Conservation (phyloP, 2,888 invertebrate species). For the Euspilapteryx auroguttella region DNA sequence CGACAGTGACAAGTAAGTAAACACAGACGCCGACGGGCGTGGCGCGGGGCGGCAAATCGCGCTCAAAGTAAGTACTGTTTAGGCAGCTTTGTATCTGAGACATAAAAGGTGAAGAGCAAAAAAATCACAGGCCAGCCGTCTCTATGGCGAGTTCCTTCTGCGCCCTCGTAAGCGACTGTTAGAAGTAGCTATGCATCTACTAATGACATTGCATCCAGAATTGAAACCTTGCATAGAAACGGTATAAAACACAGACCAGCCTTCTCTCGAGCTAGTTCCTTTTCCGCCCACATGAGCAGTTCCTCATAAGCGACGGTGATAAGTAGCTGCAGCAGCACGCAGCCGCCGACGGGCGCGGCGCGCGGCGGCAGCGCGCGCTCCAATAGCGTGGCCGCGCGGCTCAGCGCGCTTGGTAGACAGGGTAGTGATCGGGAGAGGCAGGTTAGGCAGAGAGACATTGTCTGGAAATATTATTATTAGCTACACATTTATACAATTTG, state of each 20-base stretch:
- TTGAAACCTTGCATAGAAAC: too few relatives aligned
- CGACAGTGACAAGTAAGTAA: too few relatives aligned
- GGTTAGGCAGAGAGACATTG: slow-evolving; percentile 73
- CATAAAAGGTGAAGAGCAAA: too few relatives aligned
- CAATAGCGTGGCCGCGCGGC: slow-evolving; percentile 61
- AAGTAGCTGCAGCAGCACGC: slow-evolving; percentile 72
- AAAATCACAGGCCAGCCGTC: too few relatives aligned
- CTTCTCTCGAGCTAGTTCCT: slow-evolving; percentile 28
- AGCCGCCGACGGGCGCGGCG: slow-evolving; percentile 69
- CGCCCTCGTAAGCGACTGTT: slow-evolving; percentile 62
- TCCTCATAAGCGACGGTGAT: slow-evolving; percentile 71
- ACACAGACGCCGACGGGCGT: slow-evolving; percentile 72
- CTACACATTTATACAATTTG: slow-evolving; percentile 1
- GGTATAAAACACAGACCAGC: slow-evolving; percentile 22
- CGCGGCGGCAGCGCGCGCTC: slow-evolving; percentile 72
- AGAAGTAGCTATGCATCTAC: too few relatives aligned
- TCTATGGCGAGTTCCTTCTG: slow-evolving; percentile 29
- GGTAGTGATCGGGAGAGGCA: slow-evolving; percentile 71
- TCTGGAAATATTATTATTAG: slow-evolving; percentile 21
- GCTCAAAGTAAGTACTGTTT: too few relatives aligned
- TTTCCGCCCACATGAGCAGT: slow-evolving; percentile 53
- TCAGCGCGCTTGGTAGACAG: slow-evolving; percentile 64
- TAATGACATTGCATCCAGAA: too few relatives aligned
- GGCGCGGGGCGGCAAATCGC: slow-evolving; percentile 70
- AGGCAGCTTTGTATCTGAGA: too few relatives aligned